Conservation (phyloP, 2,113 vertebrate species). For the Tragelaphus strepsiceros region DNA sequence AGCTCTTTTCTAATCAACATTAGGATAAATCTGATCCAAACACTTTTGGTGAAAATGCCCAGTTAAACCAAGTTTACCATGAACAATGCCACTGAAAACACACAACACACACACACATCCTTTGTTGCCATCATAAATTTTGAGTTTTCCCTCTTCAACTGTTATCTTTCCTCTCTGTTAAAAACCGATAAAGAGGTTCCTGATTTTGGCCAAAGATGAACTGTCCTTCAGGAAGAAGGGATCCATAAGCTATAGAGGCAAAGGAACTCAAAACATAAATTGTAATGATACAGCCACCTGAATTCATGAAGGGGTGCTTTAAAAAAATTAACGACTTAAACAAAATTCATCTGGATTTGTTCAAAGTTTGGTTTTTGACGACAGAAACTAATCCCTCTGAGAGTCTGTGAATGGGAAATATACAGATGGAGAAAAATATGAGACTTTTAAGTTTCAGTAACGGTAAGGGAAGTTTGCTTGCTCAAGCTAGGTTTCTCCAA, state of each 20-base stretch:
- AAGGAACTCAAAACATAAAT: conserved; percentile 1
- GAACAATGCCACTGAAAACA: conserved; percentile 68
- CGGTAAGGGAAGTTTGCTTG: conserved; percentile 23
- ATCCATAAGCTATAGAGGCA: not conserved
- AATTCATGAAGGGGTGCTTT: not conserved
- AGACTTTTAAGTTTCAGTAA: conserved; percentile 51
- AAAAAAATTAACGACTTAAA: conserved; percentile 46
- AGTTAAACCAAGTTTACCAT: conserved; percentile 56
- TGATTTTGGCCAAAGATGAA: not conserved
- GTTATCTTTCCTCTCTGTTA: not conserved
- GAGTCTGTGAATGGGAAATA: conserved; percentile 6
- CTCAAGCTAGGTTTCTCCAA: conserved; percentile 24
- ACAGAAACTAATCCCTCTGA: not conserved
- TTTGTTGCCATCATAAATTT: conserved; percentile 58
- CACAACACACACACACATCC: conserved; percentile 64
- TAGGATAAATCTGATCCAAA: conserved; percentile 75
- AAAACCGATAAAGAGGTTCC: not conserved
- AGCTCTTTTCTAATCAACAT: conserved; percentile 76
- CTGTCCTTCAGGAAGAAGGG: not conserved
- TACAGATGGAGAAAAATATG: not conserved
- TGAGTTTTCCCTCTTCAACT: conserved; percentile 34
- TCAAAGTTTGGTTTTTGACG: not conserved
- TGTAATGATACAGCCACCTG: not conserved
- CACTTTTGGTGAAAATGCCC: conserved; percentile 55
- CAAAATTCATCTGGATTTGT: conserved; percentile 7